Evolutionary conservation across 1,140 invertebrate genomes (phyloP).

Genomic region (Drosophila repletoides): DNA sequence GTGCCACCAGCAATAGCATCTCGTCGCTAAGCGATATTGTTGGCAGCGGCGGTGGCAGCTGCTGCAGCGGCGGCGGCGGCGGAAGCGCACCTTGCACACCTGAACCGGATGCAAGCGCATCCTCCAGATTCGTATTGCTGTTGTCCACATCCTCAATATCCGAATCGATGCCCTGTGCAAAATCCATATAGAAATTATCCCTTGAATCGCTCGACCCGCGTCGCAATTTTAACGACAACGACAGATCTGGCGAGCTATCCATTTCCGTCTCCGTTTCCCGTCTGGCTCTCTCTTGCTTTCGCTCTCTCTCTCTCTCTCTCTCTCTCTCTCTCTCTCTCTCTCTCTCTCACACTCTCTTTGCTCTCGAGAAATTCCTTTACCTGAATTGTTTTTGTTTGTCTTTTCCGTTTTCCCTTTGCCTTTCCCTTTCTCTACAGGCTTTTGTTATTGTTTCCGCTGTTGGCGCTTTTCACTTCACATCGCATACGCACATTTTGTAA

Average conservation of each 20-base stretch:
- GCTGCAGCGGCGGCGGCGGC: constrained; percentile 12
- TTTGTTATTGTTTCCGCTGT: constrained; percentile 24
- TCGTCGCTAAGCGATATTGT: constrained; percentile 52
- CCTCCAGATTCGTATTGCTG: constrained; percentile 78
- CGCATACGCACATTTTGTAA: constrained; percentile 41
- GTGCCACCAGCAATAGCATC: constrained; percentile 54
- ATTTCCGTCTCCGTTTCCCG: constrained; percentile 36
- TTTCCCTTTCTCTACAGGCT: not conserved
- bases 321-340: constrained; percentile 1
- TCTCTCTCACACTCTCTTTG: not conserved
- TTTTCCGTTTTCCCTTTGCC: not conserved
- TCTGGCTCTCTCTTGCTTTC: not conserved
- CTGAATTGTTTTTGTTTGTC: not conserved
- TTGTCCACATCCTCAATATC: constrained; percentile 92
- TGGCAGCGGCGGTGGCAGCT: constrained; percentile 46
- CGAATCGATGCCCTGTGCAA: constrained; percentile 92
- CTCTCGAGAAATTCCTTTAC: constrained; percentile 1
- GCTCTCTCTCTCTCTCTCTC: constrained; percentile 3
- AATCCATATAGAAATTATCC: constrained; percentile 94
- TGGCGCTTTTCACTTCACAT: constrained; percentile 25
- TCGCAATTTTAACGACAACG: constrained; percentile 89
- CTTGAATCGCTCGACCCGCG: constrained; percentile 92
- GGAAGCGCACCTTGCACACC: not conserved
- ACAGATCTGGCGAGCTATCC: constrained; percentile 91
- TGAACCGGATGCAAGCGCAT: constrained; percentile 14